Evolutionary conservation across 2,888 invertebrate species (phyloP), one percentile per base, ranked within the genome.

Genomic region (Dasysyrphus albostriatus): DNA sequence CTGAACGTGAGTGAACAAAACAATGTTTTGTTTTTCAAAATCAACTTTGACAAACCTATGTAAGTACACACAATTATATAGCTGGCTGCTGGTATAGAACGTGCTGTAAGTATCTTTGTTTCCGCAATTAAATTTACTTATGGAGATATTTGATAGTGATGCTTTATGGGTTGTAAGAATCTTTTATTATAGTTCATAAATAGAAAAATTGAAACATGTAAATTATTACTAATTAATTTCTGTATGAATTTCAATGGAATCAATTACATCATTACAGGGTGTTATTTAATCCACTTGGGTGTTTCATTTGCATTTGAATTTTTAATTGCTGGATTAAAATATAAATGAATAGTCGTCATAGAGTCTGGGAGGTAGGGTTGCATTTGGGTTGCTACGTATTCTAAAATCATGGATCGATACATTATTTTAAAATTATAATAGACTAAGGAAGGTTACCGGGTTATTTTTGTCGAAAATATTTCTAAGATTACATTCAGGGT

Each of bases 161-260:
- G 42, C 14, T 1, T n/a, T n/a, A 19, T 49, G 47, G 37, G 7
- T 67, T 67, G 37, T n/a, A 34, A 32, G 3, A 0, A 44, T 42
- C 42, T 14, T 39, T n/a, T 24, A 47, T 9, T 47, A 47, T 24
- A 24, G 16, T 59, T 6, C 32, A 47, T 44, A 47, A 65, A 32
- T 47, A 32, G 14, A 42, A 10, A 16, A 49, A 24, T 3, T 24
- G 5, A 61, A 29, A n/a, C 3, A 34, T 47, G 32, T 47, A 47
- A 65, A 10, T 44, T 42, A 29, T n/a, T 4, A 19, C 12, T 34
- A 65, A 65, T 65, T 65, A 34, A 65, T 63, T 63, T 44, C n/a
- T 63, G n/a, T n/a, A 16, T 47, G 47, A 65, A 19, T 65, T 47
- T 34, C 65, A 65, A 34, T 47, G 65, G 16, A 16, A 65, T 65